These are phyloP conservation scores for Rhynchonycteris naso DNA, from an alignment of 2,797 vertebrate species.

Conservation along the genomic window DNA sequence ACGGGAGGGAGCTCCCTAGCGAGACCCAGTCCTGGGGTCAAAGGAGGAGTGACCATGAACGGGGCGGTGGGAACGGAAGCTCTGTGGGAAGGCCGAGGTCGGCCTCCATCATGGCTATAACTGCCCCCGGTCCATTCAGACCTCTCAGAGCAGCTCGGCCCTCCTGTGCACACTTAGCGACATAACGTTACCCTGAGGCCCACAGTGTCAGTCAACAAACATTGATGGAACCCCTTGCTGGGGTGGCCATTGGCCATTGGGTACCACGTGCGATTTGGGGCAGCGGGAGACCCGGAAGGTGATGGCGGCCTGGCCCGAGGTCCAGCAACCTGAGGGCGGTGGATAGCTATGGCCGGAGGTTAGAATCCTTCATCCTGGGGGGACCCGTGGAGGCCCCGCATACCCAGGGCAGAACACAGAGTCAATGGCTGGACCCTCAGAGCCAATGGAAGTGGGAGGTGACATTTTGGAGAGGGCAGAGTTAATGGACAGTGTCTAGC, in stretches of 20 bases:
- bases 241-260: not conserved
- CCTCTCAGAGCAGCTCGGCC: no score
- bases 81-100: not conserved
- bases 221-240: fast-evolving
- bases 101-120: fast-evolving
- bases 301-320: not conserved
- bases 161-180: fast-evolving
- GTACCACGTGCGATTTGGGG: not conserved
- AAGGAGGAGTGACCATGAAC: not conserved
- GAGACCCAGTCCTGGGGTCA: not conserved
- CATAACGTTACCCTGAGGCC: fast-evolving
- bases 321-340: not conserved
- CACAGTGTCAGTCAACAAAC: not conserved
- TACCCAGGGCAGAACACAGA: not conserved
- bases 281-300: not conserved
- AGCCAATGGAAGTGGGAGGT: not conserved
- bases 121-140: not conserved
- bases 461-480: not conserved
- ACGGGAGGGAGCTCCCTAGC: no score
- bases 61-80: not conserved
- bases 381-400: not conserved
- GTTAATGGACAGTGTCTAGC: fast-evolving
- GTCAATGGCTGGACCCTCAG: not conserved
- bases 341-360: not conserved
- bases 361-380: not conserved